Percentiles rank a stretch among this genome's conserved stretches.
phyloP scores from a whole-genome alignment of 1,140 invertebrate genomes.

The Drosophila melanica region DNA sequence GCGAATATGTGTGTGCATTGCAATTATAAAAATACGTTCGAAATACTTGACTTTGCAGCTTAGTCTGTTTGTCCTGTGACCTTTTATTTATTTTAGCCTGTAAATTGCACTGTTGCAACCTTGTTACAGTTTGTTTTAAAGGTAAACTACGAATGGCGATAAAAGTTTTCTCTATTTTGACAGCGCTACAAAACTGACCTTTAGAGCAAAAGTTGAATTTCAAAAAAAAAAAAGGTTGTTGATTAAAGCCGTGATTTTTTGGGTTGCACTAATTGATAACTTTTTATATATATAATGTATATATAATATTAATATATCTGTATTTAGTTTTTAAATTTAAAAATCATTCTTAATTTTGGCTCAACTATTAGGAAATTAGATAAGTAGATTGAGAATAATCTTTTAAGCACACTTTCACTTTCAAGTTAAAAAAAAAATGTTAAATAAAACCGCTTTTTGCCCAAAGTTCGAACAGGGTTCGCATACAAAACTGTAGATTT shows the following conservation, averaged over 20 bases:
- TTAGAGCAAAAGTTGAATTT: background rate
- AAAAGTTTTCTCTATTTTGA: background rate
- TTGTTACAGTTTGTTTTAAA: background rate
- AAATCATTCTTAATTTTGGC: no score
- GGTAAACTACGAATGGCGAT: background rate
- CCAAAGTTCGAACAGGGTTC: no score
- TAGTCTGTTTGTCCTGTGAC: background rate
- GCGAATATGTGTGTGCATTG: background rate
- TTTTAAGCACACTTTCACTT: no score
- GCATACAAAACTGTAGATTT: no score
- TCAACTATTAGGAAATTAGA: no score
- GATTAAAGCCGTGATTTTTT: background rate
- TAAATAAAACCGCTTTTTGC: no score
- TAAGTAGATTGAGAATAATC: no score
- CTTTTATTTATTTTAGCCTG: background rate
- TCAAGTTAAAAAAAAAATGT: no score
- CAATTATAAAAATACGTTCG: conserved; percentile 1
- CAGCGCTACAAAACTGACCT: background rate
- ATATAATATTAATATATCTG: no score
- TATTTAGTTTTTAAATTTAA: no score
- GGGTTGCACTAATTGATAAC: background rate
- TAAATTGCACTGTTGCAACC: background rate
- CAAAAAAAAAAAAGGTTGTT: background rate
- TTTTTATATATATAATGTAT: no score
- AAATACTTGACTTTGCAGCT: background rate